Evolutionary conservation across 2,888 invertebrate species (phyloP), one percentile per base, ranked within the genome.

Genomic region (Camponotus fellah): DNA sequence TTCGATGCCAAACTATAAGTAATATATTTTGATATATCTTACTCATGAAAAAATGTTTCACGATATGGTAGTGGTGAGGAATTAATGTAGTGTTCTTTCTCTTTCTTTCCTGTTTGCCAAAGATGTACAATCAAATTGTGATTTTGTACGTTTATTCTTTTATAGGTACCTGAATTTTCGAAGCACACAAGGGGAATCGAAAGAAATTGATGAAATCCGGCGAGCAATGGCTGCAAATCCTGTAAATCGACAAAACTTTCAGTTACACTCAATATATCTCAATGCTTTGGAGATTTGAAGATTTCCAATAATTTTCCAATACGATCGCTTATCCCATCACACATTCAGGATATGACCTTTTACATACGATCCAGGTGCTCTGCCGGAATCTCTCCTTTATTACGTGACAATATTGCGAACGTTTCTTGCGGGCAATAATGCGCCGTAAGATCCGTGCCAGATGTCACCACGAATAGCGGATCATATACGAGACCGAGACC

Each of bases 401-500:
- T 91, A 89, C 90, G 91, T 91, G 90, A 90, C 89, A 87, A 91
- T 90, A 91, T 90, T 91, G 86, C 91, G 79, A 88, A 89, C 85
- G 86, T 62, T 88, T 90, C 87, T 89, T 83, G 84, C 84, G 37
- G 85, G 91, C 90, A 93, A 93, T 93, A 93, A 92, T 90, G 88
- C 84, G 85, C 83, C 83, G 91, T 91, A 93, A 93, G 92, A 92
- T 90, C 90, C 89, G 77, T 68, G 90, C 92, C 94, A 94, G 92
- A 92, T 94, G 94, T 94, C 93, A 92, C 93, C 89, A 65, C 85
- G 83, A 43, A 68, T 69, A 72, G 79, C 79, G 81, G 83, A 89
- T 89, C 88, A 91, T 91, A 91, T 92, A 89, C 92, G 88, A 91
- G 92, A 91, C 91, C 89, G 89, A 92, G 93, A 93, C 92, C 92